Percentiles rank a stretch among this genome's conserved stretches.
Evolutionary conservation across 2,888 invertebrate genomes (phyloP).

Genomic region (Lymantria monacha): DNA sequence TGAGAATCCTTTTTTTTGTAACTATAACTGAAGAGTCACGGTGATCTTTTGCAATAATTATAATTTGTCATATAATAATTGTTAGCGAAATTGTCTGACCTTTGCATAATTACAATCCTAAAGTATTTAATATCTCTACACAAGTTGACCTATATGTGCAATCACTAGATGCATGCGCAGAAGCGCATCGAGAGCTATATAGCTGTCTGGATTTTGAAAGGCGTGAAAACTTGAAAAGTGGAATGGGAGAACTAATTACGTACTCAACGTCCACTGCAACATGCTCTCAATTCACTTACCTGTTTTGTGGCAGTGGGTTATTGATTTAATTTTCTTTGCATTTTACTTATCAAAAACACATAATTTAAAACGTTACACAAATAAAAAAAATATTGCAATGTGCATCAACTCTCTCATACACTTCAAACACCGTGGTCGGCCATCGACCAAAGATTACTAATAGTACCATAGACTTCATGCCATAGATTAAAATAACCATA

Average conservation of each 20-base stretch:
- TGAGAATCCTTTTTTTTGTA: constrained; percentile 65
- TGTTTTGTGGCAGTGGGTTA: constrained; percentile 33
- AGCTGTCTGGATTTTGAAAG: constrained; percentile 57
- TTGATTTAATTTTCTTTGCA: constrained; percentile 44
- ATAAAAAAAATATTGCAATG: constrained; percentile 57
- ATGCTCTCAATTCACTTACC: constrained; percentile 44
- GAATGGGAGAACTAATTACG: constrained; percentile 55
- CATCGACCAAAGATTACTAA: constrained; percentile 48
- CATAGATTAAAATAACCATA: too few species aligned
- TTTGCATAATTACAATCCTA: constrained; percentile 46
- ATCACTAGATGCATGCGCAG: constrained; percentile 54
- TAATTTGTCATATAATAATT: constrained; percentile 39
- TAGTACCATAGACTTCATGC: not conserved
- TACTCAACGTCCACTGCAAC: constrained; percentile 53
- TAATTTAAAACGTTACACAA: constrained; percentile 42
- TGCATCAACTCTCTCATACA: constrained; percentile 52
- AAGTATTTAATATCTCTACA: constrained; percentile 27
- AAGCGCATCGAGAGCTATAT: constrained; percentile 52
- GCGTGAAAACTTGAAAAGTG: constrained; percentile 65
- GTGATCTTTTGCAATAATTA: constrained; percentile 49
- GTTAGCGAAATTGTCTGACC: constrained; percentile 58
- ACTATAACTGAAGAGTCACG: constrained; percentile 47
- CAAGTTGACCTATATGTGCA: constrained; percentile 42
- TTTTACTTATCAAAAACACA: constrained; percentile 45
- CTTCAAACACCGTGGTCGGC: constrained; percentile 67